phyloP scores from a whole-genome alignment of 2,113 vertebrate genomes.

The Chaetodon auriga region DNA sequence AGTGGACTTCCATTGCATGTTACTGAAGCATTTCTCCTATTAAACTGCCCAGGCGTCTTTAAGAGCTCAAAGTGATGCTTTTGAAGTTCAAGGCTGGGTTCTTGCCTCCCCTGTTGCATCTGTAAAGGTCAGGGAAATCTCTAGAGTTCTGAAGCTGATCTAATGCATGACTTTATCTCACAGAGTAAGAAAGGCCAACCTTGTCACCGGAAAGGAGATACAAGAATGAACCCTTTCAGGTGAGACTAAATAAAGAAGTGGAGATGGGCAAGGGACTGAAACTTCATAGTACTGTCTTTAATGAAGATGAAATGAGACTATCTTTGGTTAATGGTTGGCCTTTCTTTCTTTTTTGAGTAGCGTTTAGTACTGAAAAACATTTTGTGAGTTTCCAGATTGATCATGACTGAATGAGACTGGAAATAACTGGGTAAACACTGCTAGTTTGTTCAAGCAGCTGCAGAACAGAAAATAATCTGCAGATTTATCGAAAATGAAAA shows the following conservation, averaged over 20 bases:
- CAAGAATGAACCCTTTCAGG: constrained; percentile 65
- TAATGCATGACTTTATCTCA: constrained; percentile 51
- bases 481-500: too few species aligned
- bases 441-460: too few species aligned
- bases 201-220: constrained; percentile 57
- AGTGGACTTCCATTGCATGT: not conserved
- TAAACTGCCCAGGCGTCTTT: constrained; percentile 12
- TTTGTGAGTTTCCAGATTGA: too few species aligned
- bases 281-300: constrained; percentile 6
- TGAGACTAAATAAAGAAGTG: constrained; percentile 53
- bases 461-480: too few species aligned
- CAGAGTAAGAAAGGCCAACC: constrained; percentile 61
- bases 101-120: constrained; percentile 54
- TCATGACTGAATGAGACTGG: too few species aligned
- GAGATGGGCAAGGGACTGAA: constrained; percentile 13
- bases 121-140: constrained; percentile 73
- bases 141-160: constrained; percentile 48
- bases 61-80: constrained; percentile 52
- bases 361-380: too few species aligned
- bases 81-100: constrained; percentile 54
- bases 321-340: constrained; percentile 2
- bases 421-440: too few species aligned
- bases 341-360: not conserved
- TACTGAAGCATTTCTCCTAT: constrained; percentile 29
- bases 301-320: not conserved